These are phyloP conservation scores for Rhamnusium bicolor DNA, from an alignment of 2,888 invertebrate species.

Conservation along the genomic window DNA sequence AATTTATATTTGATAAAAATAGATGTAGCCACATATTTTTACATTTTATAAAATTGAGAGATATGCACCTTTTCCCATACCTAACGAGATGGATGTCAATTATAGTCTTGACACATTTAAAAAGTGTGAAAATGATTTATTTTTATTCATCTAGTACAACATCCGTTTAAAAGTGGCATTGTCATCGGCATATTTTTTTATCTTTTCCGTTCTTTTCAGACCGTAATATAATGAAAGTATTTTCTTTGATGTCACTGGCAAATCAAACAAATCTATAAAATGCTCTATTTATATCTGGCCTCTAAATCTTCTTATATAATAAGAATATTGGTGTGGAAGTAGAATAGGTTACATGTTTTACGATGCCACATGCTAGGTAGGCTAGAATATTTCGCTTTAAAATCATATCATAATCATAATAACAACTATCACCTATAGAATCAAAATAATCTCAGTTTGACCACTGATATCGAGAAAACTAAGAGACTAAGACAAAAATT, in stretches of 20 bases:
- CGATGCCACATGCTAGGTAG: too few relatives aligned
- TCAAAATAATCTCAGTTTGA: too few relatives aligned
- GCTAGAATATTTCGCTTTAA: too few relatives aligned
- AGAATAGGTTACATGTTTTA: neutral
- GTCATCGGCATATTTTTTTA: neutral
- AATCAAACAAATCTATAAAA: slow-evolving; percentile 8
- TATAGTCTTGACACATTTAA: neutral
- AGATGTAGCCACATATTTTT: too few relatives aligned
- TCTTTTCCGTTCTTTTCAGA: too few relatives aligned
- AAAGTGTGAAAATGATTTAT: neutral
- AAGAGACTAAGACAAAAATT: too few relatives aligned
- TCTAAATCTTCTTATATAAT: neutral
- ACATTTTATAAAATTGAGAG: neutral
- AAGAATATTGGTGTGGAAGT: neutral
- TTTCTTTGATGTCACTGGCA: neutral
- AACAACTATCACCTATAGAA: too few relatives aligned
- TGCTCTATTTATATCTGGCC: slow-evolving; percentile 9
- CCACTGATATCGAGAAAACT: too few relatives aligned
- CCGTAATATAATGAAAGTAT: neutral
- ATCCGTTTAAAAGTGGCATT: neutral
- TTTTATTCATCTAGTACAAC: neutral
- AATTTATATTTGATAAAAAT: too few relatives aligned
- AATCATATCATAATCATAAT: too few relatives aligned
- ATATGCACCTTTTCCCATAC: neutral
- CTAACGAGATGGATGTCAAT: neutral